These are phyloP conservation scores for Aporophyla nigra DNA, from an alignment of 2,888 invertebrate species.

Conservation along the genomic window DNA sequence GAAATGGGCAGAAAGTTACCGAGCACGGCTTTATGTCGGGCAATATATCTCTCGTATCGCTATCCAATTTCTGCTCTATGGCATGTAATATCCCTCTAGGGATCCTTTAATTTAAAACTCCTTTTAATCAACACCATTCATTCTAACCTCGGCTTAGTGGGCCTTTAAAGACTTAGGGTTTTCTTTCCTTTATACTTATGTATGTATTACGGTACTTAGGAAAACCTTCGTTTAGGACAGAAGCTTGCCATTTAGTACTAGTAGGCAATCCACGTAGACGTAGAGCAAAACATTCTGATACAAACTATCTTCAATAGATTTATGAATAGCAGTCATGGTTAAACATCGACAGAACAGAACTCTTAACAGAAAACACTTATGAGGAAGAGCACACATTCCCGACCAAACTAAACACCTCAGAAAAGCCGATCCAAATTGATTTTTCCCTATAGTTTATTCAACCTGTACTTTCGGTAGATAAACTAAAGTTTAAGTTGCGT, in stretches of 20 bases:
- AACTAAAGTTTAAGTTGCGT: slow-evolving; percentile 77
- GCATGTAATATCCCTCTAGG: slow-evolving; percentile 87
- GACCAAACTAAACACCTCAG: slow-evolving; percentile 41
- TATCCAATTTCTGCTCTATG: slow-evolving; percentile 90
- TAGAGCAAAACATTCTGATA: not conserved
- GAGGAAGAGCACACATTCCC: slow-evolving; percentile 24
- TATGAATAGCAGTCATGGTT: slow-evolving; percentile 9
- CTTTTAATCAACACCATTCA: slow-evolving; percentile 84
- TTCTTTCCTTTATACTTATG: slow-evolving; percentile 32
- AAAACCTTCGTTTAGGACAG: slow-evolving; percentile 5
- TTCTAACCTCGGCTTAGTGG: slow-evolving; percentile 75
- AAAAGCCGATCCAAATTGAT: slow-evolving; percentile 56
- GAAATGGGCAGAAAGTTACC: slow-evolving; percentile 89
- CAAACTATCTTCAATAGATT: not conserved
- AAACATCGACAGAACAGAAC: slow-evolving; percentile 17
- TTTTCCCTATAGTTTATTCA: slow-evolving; percentile 58
- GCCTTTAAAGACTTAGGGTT: slow-evolving; percentile 35
- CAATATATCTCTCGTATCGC: slow-evolving; percentile 89
- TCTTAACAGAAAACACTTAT: slow-evolving; percentile 36
- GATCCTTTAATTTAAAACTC: slow-evolving; percentile 86
- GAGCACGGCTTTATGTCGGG: slow-evolving; percentile 88
- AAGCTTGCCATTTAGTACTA: not conserved
- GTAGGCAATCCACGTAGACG: not conserved
- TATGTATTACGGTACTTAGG: not conserved
- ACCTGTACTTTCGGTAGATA: slow-evolving; percentile 62